Percentiles rank a stretch among this genome's conserved stretches.
Conservation (phyloP, 2,113 vertebrate species). For the Petroica traversi region DNA sequence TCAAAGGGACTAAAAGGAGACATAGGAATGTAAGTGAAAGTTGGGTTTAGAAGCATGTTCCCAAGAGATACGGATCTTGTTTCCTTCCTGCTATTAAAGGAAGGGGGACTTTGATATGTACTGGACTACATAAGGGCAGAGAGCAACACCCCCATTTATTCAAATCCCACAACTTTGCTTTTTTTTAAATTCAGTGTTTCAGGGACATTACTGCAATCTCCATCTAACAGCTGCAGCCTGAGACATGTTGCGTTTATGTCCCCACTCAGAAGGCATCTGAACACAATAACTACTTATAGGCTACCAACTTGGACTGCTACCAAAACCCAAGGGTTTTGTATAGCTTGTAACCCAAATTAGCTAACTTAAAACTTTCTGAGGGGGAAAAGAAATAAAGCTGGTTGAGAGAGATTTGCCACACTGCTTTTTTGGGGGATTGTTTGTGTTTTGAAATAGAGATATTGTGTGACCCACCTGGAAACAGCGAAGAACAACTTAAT, state of each 20-base stretch:
- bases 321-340: neutral
- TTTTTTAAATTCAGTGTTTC: neutral
- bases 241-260: neutral
- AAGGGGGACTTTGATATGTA: neutral
- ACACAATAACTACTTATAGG: neutral
- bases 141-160: neutral
- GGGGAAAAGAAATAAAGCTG: neutral
- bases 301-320: neutral
- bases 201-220: neutral
- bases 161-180: neutral
- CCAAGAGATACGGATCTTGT: slow-evolving; percentile 19
- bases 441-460: neutral
- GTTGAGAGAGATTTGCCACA: neutral
- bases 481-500: neutral
- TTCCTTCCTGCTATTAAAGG: slow-evolving; percentile 21
- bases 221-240: neutral
- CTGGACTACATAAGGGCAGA: neutral
- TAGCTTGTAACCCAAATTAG: neutral
- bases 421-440: rapidly evolving
- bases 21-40: neutral
- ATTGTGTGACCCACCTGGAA: neutral
- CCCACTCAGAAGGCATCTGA: neutral
- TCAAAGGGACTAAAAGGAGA: neutral
- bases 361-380: neutral
- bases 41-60: neutral